Base-by-base conservation (phyloP, 2,113 vertebrate species). In the Microtus montanus region DNA sequence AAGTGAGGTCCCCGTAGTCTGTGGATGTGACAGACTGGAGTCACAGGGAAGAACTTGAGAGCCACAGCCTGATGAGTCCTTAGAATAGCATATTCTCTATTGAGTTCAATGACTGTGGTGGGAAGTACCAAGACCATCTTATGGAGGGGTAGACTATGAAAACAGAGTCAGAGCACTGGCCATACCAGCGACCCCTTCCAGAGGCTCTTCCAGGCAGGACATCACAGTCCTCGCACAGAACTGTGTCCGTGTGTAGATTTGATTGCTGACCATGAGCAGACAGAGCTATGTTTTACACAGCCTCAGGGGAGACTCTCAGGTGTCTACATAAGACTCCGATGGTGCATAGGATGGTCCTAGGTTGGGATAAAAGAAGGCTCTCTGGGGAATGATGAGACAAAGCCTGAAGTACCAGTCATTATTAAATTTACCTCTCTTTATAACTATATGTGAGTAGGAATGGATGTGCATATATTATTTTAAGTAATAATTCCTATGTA, bases 211-310 rank as follows among this genome's bases (percentile, higher is more conserved):
- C 64, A 77, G 74, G 35, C 92, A 95, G 83, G 58, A n/a, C 91
- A 86, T 90, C 96, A 22, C 64, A 73, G 38, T 78, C 87, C 64
- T 54, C 93, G 71, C 96, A 95, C 93, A 91, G 73, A 96, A 54
- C 91, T 96, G 96, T 95, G 93, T 97, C 96, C 83, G 73, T 90
- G 89, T 91, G 82, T 89, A 91, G 41, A 75, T 61, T 30, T 82
- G 35, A 38, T 82, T 86, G 66, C 38, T 33, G 63, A 14, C 75
- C 15, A 0, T 66, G 38, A 61, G 24, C 38, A 49, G 35, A 12
- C 5, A 26, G 22, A 24, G 44, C 83, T 86, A 35, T 71, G 83
- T 35, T 52, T 74, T 14, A 12, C 5, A 10, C 20, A 41, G 75
- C 38, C 38, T 19, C 14, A 58, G 22, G 73, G 2, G 11, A 7